These are phyloP conservation scores for Rhinichthys klamathensis DNA, from an alignment of 2,113 vertebrate genomes.

Conservation along the genomic window DNA sequence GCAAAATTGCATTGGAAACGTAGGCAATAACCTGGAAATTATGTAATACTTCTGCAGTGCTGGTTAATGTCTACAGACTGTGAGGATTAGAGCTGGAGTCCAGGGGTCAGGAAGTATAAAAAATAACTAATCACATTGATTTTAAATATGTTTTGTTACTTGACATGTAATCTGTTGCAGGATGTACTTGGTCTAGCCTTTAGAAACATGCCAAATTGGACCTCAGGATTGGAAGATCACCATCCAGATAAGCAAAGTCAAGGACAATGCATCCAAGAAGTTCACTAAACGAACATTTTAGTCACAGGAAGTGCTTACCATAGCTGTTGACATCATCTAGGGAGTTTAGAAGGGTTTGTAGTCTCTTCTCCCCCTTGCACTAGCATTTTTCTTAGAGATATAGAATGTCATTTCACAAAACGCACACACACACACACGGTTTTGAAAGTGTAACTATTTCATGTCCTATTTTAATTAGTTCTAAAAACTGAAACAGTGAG, in stretches of 20 bases:
- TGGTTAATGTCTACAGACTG: slow-evolving; percentile 9
- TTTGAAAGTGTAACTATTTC: too few relatives aligned
- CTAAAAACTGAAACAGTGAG: background rate
- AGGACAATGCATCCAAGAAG: background rate
- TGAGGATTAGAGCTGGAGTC: slow-evolving; percentile 20
- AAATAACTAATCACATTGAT: background rate
- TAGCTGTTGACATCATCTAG: background rate
- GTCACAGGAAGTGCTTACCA: background rate
- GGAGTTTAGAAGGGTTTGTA: background rate
- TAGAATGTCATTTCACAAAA: background rate
- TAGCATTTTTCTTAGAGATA: background rate
- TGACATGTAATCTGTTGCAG: background rate
- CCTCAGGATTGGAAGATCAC: background rate
- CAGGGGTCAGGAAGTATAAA: background rate
- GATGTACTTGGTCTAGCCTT: slow-evolving; percentile 9
- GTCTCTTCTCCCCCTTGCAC: background rate
- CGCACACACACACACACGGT: too few relatives aligned
- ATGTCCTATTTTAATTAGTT: too few relatives aligned
- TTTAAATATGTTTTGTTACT: slow-evolving; percentile 8
- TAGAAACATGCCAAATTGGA: background rate
- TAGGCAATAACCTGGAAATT: slow-evolving; percentile 16
- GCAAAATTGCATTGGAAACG: slow-evolving; percentile 4
- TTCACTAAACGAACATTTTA: background rate
- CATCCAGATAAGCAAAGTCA: background rate
- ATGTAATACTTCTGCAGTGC: slow-evolving; percentile 13